Evolutionary conservation across 2,888 invertebrate species (phyloP), one percentile per base, ranked within the genome.

Genomic region (Dynastes maya): DNA sequence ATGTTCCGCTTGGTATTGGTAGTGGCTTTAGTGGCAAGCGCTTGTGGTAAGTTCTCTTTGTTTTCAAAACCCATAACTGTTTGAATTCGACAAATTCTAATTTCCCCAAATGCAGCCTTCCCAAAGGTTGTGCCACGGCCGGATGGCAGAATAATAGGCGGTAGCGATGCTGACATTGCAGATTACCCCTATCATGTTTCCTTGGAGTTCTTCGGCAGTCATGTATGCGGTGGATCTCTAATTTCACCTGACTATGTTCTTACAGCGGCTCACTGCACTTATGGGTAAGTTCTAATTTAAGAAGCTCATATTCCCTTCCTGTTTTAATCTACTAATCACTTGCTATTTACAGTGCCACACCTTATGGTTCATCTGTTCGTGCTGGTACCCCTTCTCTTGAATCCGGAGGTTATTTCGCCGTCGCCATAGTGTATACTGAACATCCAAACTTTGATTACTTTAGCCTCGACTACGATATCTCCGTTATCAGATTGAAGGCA

Each of bases 181-280:
- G 82, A 84, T 37, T 81, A 79, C 71, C 85, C 85, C 0, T 82
- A 85, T 70, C 84, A 85, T 79, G 65, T 83, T 5, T 85, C 85
- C 1, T 76, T 86, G 5, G 80, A 81, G 70, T 80, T 51, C 5
- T 61, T 76, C 9, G 81, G 81, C 11, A 71, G 72, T 29, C 85
- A 85, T 68, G 80, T 81, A 61, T 86, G 85, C 51, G 85, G 86
- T n/a, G 86, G 81, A 8, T 83, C 84, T 37, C 80, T 86, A 70
- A 81, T 85, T 64, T 78, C 76, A 16, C n/a, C 51, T 0, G 79
- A 58, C 1, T 82, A 76, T 49, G 83, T 80, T 11, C 9, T 86
- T 1, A 88, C 85, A 2, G 85, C 83, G 75, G 85, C 83, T 32
- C 85, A 86, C 58, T 86, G 86, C 78, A 82, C 83, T 2, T 61